Evolutionary conservation across 2,113 vertebrate genomes (phyloP).

Genomic region (Telmatochromis brichardi): DNA sequence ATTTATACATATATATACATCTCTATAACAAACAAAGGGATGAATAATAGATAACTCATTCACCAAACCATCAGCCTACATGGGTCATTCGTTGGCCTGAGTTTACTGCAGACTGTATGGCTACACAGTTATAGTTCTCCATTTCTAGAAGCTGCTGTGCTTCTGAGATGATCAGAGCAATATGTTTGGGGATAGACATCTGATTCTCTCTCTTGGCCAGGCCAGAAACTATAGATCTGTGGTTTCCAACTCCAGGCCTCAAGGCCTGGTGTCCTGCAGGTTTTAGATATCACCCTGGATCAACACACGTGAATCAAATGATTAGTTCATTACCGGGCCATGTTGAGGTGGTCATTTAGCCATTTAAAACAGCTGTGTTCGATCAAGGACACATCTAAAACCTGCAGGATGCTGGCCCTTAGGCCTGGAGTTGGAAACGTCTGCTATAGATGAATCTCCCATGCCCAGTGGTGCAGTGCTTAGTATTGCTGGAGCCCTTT

Average conservation of each 20-base stretch:
- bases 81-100: neutral
- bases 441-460: neutral
- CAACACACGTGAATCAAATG: neutral
- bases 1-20: neutral
- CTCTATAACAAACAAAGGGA: neutral
- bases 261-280: neutral
- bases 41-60: slow-evolving; percentile 3
- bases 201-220: neutral
- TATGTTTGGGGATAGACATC: slow-evolving; percentile 19
- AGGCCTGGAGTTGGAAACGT: neutral
- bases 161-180: slow-evolving; percentile 32
- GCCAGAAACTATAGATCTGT: neutral
- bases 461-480: neutral
- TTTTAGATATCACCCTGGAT: neutral
- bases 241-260: neutral
- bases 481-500: neutral
- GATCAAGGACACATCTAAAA: neutral
- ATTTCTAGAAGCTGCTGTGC: slow-evolving; percentile 14
- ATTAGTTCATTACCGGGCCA: neutral
- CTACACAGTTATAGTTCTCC: neutral
- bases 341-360: neutral
- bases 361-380: neutral
- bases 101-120: slow-evolving; percentile 13
- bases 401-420: neutral
- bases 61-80: neutral